A percentile compares a stretch with the other conserved stretches of the same genome.
phyloP scores from a whole-genome alignment of 2,797 vertebrate species.

The Sebastes reedi region DNA sequence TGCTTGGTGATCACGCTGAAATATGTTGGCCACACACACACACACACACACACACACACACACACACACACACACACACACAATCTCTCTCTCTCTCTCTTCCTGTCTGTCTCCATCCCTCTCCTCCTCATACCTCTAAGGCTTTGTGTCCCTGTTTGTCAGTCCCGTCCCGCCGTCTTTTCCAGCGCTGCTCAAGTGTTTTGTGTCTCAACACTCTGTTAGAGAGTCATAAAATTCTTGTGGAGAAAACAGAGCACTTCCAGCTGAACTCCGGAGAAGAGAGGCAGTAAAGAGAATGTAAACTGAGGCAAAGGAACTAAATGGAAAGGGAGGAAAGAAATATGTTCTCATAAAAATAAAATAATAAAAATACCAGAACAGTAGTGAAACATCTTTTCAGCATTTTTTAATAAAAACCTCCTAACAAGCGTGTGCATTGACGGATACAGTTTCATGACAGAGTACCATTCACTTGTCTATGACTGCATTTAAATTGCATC shows the following conservation, averaged over 20 bases:
- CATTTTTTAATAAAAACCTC: conserved; percentile 67
- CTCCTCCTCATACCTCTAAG: conserved; percentile 39
- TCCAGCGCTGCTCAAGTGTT: conserved; percentile 65
- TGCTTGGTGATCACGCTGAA: conserved; percentile 30
- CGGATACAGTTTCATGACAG: conserved; percentile 71
- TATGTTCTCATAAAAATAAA: conserved; percentile 75
- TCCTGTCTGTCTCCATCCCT: conserved; percentile 44
- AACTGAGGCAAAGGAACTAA: conserved; percentile 60
- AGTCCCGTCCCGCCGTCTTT: conserved; percentile 34
- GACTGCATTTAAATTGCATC: conserved; percentile 56
- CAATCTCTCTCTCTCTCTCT: not conserved
- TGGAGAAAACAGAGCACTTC: conserved; percentile 76
- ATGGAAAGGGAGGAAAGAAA: conserved; percentile 52
- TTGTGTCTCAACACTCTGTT: conserved; percentile 72
- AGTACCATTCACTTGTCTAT: conserved; percentile 52
- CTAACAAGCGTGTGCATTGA: conserved; percentile 61
- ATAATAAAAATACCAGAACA: conserved; percentile 82
- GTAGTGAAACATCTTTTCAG: conserved; percentile 80
- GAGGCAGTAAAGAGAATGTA: conserved; percentile 74
- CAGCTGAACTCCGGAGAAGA: conserved; percentile 73
- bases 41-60: not conserved
- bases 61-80: not conserved
- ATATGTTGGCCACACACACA: conserved; percentile 10
- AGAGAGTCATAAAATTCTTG: conserved; percentile 77
- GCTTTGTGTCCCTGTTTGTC: conserved; percentile 60